Evolutionary conservation across 2,797 vertebrate genomes (phyloP), one percentile per base, ranked within the genome.

Genomic region (Enteromius viviparus): DNA sequence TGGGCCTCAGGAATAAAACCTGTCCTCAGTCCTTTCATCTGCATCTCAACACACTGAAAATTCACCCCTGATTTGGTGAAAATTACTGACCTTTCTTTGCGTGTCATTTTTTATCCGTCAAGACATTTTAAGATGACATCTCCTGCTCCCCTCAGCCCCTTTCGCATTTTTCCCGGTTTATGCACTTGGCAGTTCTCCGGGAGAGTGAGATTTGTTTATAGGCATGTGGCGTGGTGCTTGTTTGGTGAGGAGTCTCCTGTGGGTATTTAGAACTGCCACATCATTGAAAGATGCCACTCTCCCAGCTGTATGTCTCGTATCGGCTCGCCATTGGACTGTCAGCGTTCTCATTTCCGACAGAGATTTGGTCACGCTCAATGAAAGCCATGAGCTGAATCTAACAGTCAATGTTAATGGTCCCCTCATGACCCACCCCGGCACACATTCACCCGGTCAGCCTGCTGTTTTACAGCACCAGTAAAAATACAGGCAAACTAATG

Each of bases 321-420:
- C 60, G 23, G 55, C 71, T 75, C 82, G 84, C 81, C 87, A 85
- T 90, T 87, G 37, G 11, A 58, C 81, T 78, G 66, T 85, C 81
- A 79, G 65, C 42, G 47, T 71, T 80, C 65, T 83, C 71, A 77
- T 78, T 26, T 62, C 64, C 51, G 49, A 68, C 80, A 76, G 66
- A 83, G 69, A 78, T 72, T 34, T 60, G 74, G 88, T 90, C 87
- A 89, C 6, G 40, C 89, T 87, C 89, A 88, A 85, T 93, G 89
- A 92, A 92, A 92, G 86, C 85, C 89, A 90, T 85, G 87, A 88
- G 87, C 84, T 91, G 86, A 87, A 89, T 91, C 88, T 92, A 89
- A 89, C 87, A 89, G 88, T 89, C 87, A 81, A 78, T 84, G 80
- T 89, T 91, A 91, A 93, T 89, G 86, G 89, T 58, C 79, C 87